Percentiles rank a stretch among this genome's conserved stretches.
These are phyloP conservation scores for Crocodylus rhombifer DNA, from an alignment of 2,797 vertebrate genomes.

Conservation along the genomic window DNA sequence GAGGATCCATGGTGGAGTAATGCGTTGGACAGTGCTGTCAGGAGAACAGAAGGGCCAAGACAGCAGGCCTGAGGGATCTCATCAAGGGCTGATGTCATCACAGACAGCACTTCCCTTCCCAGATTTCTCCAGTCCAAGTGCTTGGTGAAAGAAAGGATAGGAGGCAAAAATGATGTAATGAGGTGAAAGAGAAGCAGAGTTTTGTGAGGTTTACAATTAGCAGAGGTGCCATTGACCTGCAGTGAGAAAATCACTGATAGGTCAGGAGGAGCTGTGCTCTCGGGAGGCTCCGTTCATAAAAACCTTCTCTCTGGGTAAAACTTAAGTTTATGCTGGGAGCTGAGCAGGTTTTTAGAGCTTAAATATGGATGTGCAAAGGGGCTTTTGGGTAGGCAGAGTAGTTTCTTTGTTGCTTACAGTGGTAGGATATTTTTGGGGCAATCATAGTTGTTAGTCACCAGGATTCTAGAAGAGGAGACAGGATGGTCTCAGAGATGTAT, in stretches of 20 bases:
- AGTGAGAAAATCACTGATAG: background rate
- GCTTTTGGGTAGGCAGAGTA: background rate
- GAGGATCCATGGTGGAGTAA: background rate
- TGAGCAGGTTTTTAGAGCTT: background rate
- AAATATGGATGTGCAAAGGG: background rate
- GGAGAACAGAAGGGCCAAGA: background rate
- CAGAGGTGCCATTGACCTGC: background rate
- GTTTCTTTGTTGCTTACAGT: background rate
- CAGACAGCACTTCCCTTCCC: background rate
- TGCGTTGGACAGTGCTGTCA: fast-evolving
- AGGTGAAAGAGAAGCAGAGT: background rate
- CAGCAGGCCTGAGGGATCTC: fast-evolving
- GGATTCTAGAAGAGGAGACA: background rate
- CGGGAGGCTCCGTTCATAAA: background rate
- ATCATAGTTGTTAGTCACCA: fast-evolving
- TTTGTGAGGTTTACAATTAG: background rate
- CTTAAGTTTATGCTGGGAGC: background rate
- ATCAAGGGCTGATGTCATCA: background rate
- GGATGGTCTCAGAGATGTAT: background rate
- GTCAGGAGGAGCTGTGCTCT: background rate
- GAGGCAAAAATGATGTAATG: no score
- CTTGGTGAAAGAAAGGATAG: background rate
- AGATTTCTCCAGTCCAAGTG: background rate
- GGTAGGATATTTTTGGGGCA: no score
- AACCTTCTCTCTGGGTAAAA: background rate